A percentile compares a stretch with the other conserved stretches of the same genome.
These are phyloP conservation scores for Pinna nobilis DNA, from an alignment of 1,140 invertebrate species.

Conservation along the genomic window DNA sequence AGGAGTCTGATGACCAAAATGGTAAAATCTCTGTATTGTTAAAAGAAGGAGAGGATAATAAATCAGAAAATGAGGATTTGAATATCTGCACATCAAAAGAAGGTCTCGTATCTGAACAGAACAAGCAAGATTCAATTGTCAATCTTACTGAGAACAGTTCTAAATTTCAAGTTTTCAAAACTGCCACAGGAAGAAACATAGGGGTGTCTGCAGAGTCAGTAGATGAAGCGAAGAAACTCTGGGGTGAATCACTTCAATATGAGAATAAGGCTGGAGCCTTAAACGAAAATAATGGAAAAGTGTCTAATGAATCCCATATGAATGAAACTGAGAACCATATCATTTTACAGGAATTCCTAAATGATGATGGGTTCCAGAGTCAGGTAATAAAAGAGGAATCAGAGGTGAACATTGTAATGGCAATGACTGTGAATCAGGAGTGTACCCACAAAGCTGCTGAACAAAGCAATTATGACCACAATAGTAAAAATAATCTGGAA, in stretches of 20 bases:
- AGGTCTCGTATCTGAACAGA: too few species aligned
- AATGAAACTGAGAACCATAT: conserved; percentile 11
- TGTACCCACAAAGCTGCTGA: not conserved
- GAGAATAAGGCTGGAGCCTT: not conserved
- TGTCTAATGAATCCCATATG: too few species aligned
- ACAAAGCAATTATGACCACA: too few species aligned
- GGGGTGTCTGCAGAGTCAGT: conserved; percentile 28
- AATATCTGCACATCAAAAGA: too few species aligned
- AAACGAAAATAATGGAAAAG: not conserved
- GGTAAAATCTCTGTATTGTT: too few species aligned
- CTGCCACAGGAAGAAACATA: conserved; percentile 42
- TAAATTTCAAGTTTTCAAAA: conserved; percentile 34
- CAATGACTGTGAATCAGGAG: not conserved
- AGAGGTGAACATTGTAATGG: not conserved
- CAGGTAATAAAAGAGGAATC: not conserved
- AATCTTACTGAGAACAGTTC: not conserved
- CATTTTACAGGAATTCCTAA: not conserved
- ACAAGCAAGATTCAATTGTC: too few species aligned
- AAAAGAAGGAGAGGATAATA: too few species aligned
- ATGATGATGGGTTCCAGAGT: not conserved
- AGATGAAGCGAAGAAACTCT: conserved; percentile 22
- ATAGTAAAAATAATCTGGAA: too few species aligned
- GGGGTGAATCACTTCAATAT: not conserved
- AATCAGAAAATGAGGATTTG: too few species aligned
- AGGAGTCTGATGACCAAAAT: too few species aligned